Base-by-base conservation (phyloP, 53 echinoderm and acorn worm species). In the Glandiceps talaboti region DNA sequence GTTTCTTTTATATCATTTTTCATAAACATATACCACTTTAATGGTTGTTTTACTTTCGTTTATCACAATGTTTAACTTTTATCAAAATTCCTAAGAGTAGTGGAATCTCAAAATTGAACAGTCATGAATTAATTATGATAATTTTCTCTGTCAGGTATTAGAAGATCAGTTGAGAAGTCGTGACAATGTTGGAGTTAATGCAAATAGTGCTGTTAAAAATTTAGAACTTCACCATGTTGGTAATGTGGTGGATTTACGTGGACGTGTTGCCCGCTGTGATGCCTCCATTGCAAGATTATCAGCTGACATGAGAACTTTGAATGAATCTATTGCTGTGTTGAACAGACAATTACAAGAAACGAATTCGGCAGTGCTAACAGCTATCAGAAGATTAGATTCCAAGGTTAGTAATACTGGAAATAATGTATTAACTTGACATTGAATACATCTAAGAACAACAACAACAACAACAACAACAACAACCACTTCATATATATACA, bases 211-310 rank as follows among this genome's bases (percentile, higher is more conserved):
- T 27, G 75, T 88, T 26, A 88, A 88, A 79, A 85, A 75, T 75
- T 75, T 88, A 6, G 88, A 88, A 73, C 28, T 85, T 14, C 88
- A 88, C 30, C 80, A 85, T 33, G 77, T 88, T 74, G 88, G 88
- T 28, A 82, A 82, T 33, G 76, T 88, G 25, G 27, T 32, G 33
- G 88, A 88, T 30, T 32, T 88, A 6, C 77, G 88, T 26, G 80
- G 80, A 72, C 85, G 88, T 33, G 88, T 88, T 14, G 88, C 85
- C 31, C 84, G 88, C 30, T 88, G 88, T 79, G 88, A 88, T 73
- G 82, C 82, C 29, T 88, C 88, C 26, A 88, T 88, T 76, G 88
- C 88, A 6, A 88, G 84, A 75, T 33, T 88, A 28, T 88, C 88
- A 74, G 75, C 82, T 45, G 85, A 88, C 73, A 30, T 82, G 6